Percentiles rank a stretch among this genome's conserved stretches.
These are phyloP conservation scores for Mastomys coucha DNA, from an alignment of 2,113 vertebrate species.

Conservation along the genomic window DNA sequence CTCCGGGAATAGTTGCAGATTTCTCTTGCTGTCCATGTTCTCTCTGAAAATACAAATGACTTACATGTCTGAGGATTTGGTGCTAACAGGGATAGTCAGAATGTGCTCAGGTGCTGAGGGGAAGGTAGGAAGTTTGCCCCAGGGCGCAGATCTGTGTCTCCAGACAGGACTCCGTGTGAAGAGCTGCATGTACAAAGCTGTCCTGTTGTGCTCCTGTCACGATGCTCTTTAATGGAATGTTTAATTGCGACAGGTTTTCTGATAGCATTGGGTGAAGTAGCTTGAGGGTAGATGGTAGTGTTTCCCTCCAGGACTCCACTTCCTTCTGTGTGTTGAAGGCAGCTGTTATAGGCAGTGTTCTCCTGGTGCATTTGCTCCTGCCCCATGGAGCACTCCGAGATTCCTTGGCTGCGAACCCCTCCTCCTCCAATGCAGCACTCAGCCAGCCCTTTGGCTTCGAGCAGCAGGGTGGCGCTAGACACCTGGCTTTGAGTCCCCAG, in stretches of 20 bases:
- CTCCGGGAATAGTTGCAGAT: background rate
- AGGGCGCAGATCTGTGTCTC: background rate
- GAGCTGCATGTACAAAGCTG: background rate
- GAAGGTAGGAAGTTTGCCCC: background rate
- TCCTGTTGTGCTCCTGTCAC: rapidly evolving
- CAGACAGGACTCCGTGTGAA: background rate
- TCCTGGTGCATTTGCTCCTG: background rate
- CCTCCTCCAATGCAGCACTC: background rate
- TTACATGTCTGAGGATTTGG: background rate
- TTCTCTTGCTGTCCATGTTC: background rate
- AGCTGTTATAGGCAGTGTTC: background rate
- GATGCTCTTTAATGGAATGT: background rate
- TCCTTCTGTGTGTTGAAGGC: background rate
- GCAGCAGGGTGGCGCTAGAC: conserved; percentile 42
- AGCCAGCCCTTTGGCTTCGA: background rate
- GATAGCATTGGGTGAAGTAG: background rate
- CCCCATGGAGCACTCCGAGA: background rate
- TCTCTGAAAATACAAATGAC: background rate
- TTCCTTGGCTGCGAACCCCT: conserved; percentile 11
- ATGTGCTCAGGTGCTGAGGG: background rate
- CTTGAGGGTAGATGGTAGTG: background rate
- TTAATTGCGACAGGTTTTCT: background rate
- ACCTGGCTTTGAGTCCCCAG: background rate
- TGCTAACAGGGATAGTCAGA: background rate
- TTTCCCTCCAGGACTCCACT: background rate